A percentile compares a stretch with the other conserved stretches of the same genome.
phyloP scores from a whole-genome alignment of 2,797 vertebrate species.

The Dryobates pubescens region DNA sequence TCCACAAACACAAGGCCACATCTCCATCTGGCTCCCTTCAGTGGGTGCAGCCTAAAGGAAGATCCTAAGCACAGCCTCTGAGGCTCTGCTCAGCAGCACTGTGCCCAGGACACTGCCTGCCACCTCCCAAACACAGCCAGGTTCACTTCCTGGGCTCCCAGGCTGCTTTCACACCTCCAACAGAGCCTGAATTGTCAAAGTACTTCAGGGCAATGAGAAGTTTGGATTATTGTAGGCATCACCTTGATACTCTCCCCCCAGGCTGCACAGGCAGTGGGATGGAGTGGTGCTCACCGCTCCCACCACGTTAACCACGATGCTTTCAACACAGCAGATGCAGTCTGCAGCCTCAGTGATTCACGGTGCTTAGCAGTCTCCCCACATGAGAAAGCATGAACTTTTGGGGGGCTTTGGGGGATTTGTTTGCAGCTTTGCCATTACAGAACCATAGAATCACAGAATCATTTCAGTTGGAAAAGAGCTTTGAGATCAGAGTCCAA shows the following conservation, averaged over 20 bases:
- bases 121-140: background rate
- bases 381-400: background rate
- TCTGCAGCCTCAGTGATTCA: background rate
- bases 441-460: too few relatives aligned
- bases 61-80: background rate
- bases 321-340: background rate
- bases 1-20: rapidly evolving
- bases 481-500: too few relatives aligned
- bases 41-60: background rate
- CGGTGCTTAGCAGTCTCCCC: background rate
- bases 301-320: background rate
- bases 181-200: background rate
- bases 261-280: background rate
- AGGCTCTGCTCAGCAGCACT: background rate
- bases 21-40: background rate
- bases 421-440: background rate
- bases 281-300: background rate
- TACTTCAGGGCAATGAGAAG: background rate
- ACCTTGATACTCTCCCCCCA: background rate
- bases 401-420: background rate
- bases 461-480: too few relatives aligned
- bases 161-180: background rate
- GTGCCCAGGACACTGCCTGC: too few relatives aligned
- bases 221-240: background rate
- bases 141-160: background rate